A percentile compares a stretch with the other conserved stretches of the same genome.
These are phyloP conservation scores for Patella caerulea DNA, from an alignment of 2,888 invertebrate genomes.

Conservation along the genomic window DNA sequence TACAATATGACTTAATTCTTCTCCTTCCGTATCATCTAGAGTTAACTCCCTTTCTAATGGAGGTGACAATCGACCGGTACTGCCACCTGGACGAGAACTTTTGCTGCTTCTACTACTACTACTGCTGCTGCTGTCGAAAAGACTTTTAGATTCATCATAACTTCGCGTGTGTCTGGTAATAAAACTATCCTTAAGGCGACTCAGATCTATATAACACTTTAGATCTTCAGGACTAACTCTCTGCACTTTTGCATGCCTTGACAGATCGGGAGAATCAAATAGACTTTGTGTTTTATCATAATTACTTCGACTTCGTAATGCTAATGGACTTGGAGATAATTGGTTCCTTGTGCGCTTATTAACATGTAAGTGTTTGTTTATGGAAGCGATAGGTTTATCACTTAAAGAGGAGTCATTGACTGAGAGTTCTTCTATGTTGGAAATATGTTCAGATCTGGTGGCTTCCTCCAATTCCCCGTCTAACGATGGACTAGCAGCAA, in stretches of 20 bases:
- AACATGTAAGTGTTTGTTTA: background rate
- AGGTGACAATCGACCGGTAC: background rate
- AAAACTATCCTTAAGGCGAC: conserved; percentile 11
- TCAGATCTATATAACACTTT: conserved; percentile 1
- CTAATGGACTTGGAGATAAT: background rate
- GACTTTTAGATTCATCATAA: background rate
- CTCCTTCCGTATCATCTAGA: conserved; percentile 26
- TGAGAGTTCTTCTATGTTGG: no score
- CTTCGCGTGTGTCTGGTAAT: conserved; percentile 18
- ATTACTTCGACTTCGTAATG: background rate
- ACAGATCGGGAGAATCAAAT: conserved; percentile 27
- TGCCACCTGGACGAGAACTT: background rate
- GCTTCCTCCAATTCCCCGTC: background rate
- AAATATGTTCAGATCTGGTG: no score
- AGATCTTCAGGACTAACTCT: background rate
- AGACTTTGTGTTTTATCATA: conserved; percentile 33
- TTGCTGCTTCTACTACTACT: background rate
- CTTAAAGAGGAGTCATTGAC: no score
- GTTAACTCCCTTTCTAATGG: conserved; percentile 15
- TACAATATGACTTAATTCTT: conserved; percentile 17
- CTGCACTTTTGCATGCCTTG: background rate
- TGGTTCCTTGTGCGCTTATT: background rate
- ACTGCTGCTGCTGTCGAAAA: background rate
- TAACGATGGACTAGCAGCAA: conserved; percentile 15
- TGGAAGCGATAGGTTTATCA: no score